phyloP scores from a whole-genome alignment of 2,113 vertebrate species.

The Machaerirhynchus nigripectus region DNA sequence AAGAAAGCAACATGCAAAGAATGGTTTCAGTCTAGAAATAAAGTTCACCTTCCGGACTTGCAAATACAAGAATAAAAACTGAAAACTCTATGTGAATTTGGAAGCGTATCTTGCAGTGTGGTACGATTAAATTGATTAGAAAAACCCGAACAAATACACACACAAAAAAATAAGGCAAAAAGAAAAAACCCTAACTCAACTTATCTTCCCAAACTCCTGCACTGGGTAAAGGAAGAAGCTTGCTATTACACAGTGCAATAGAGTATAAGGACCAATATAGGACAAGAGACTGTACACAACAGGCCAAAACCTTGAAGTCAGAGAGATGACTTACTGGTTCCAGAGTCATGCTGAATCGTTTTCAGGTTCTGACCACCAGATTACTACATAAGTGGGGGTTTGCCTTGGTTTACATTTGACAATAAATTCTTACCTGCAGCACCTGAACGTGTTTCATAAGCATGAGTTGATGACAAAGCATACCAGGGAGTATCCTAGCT shows the following conservation, averaged over 20 bases:
- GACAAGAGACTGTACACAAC: not conserved
- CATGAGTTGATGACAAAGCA: constrained; percentile 58
- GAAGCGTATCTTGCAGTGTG: not conserved
- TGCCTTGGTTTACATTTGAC: not conserved
- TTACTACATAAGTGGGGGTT: not conserved
- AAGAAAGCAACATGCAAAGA: not conserved
- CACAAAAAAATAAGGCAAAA: not conserved
- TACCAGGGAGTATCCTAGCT: constrained; percentile 27
- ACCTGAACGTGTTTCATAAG: constrained; percentile 23
- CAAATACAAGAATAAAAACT: not conserved
- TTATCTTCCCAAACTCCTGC: not conserved
- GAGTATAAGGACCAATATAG: accelerated
- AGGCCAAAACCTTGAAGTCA: not conserved
- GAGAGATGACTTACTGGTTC: not conserved
- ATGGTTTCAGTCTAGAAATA: not conserved
- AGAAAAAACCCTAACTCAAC: not conserved
- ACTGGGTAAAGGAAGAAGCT: not conserved
- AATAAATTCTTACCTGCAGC: constrained; percentile 3
- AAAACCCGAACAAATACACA: not conserved
- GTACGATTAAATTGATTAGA: not conserved
- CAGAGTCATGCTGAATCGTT: not conserved
- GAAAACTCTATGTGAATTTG: not conserved
- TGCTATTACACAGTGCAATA: not conserved
- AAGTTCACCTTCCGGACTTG: not conserved
- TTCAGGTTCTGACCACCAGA: not conserved